Percentiles rank a stretch among this genome's conserved stretches.
These are phyloP conservation scores for Gallinago jamesoni DNA, from an alignment of 2,113 vertebrate genomes.

Conservation along the genomic window DNA sequence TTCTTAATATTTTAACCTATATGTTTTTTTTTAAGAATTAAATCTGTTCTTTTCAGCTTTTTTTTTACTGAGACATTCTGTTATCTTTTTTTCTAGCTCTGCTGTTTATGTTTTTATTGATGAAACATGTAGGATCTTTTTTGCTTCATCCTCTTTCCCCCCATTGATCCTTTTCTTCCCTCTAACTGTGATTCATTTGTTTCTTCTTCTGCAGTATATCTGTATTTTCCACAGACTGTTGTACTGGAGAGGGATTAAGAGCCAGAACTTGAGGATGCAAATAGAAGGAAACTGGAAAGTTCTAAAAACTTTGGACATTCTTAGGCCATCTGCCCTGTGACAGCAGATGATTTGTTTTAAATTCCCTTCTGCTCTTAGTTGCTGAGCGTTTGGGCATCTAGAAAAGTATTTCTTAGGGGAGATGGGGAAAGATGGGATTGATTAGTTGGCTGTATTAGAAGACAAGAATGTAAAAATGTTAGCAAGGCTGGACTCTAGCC, in stretches of 20 bases:
- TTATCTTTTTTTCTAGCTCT: not conserved
- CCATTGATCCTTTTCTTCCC: not conserved
- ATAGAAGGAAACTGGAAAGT: not conserved
- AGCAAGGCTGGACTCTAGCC: not conserved
- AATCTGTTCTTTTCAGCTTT: not conserved
- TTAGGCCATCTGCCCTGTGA: not conserved
- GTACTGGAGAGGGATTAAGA: not conserved
- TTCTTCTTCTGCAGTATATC: not conserved
- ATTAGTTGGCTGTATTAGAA: not conserved
- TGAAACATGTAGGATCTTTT: not conserved
- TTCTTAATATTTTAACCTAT: not conserved
- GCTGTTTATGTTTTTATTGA: not conserved
- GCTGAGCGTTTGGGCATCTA: not conserved
- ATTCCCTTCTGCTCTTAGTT: not conserved
- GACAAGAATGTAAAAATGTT: not conserved
- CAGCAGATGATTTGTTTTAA: not conserved
- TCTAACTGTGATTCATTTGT: not conserved
- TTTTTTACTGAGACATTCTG: not conserved
- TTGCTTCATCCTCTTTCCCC: not conserved
- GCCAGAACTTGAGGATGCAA: not conserved
- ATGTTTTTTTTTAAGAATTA: not conserved
- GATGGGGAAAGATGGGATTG: not conserved
- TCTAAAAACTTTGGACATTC: not conserved
- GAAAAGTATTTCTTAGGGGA: not conserved
- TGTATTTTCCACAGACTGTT: not conserved